Evolutionary conservation across 2,113 vertebrate species (phyloP).

Genomic region (Amblyornis subalaris): DNA sequence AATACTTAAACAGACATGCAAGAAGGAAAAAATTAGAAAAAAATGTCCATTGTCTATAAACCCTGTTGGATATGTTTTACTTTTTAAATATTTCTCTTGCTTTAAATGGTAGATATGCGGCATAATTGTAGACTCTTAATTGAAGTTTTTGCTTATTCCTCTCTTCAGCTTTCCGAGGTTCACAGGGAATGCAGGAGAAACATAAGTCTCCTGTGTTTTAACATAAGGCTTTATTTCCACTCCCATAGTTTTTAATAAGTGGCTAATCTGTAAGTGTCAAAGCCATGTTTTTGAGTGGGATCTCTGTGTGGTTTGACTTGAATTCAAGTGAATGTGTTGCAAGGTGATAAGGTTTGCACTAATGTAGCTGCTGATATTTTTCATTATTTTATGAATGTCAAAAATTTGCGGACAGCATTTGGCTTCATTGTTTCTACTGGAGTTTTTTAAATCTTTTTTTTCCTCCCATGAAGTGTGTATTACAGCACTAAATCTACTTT

Average conservation of each 20-base stretch:
- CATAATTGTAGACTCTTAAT: background rate
- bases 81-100: background rate
- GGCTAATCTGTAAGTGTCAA: background rate
- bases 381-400: background rate
- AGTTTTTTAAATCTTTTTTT: background rate
- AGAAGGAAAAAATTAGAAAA: background rate
- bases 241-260: background rate
- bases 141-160: background rate
- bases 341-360: background rate
- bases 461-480: background rate
- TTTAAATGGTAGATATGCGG: background rate
- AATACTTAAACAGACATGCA: background rate
- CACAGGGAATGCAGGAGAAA: background rate
- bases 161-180: background rate
- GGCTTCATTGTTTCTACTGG: background rate
- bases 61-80: background rate
- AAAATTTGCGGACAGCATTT: background rate
- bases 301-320: background rate
- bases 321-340: background rate
- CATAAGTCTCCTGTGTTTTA: accelerated
- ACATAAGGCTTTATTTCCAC: background rate
- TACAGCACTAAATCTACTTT: background rate
- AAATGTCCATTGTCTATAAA: background rate
- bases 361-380: background rate
- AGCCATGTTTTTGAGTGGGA: background rate